Evolutionary conservation across 2,113 vertebrate genomes (phyloP).

Genomic region (Coptodon rendalli): DNA sequence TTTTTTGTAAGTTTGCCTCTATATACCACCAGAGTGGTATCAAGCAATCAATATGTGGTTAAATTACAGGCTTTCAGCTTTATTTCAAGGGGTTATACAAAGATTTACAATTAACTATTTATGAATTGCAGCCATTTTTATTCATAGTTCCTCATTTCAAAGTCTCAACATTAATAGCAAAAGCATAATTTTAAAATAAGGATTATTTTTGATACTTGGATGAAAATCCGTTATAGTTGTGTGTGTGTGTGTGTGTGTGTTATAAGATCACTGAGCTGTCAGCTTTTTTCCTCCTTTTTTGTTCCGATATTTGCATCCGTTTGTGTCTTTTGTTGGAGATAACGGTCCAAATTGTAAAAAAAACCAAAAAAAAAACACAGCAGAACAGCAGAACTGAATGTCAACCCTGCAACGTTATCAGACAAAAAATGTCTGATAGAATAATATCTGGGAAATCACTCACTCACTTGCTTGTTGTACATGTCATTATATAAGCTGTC

Average conservation of each 20-base stretch:
- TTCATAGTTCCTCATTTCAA: neutral
- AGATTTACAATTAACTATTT: neutral
- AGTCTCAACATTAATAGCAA: neutral
- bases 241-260: no score
- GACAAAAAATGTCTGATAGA: neutral
- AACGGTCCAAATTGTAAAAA: neutral
- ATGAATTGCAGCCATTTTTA: neutral
- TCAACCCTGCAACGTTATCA: neutral
- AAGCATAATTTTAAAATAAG: neutral
- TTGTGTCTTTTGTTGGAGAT: neutral
- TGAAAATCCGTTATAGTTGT: no score
- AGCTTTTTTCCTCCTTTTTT: neutral
- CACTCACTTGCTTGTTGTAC: neutral
- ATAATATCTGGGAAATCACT: neutral
- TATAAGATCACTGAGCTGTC: neutral
- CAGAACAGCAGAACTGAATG: neutral
- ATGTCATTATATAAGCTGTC: neutral
- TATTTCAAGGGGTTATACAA: neutral
- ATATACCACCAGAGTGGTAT: neutral
- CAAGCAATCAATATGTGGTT: neutral
- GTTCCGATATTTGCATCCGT: neutral
- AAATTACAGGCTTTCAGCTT: neutral
- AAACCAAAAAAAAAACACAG: accelerated
- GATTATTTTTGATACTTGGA: neutral
- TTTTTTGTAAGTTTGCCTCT: neutral